These are phyloP conservation scores for Galerucella nymphaeae DNA, from an alignment of 2,888 invertebrate species.

Conservation along the genomic window DNA sequence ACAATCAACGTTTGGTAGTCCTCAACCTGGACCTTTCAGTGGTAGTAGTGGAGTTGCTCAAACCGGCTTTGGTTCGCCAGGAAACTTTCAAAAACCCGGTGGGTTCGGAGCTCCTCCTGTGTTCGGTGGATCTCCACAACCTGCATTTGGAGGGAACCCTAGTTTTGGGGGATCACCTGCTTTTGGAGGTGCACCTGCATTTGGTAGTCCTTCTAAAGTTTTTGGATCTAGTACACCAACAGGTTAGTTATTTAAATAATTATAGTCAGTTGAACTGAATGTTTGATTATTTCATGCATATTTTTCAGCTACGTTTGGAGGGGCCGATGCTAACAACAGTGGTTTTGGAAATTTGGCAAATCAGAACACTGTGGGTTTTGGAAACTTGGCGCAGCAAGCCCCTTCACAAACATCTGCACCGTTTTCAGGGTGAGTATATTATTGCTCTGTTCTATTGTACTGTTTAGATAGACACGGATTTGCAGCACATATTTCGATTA, in stretches of 20 bases:
- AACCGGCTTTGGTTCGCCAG: slow-evolving; percentile 62
- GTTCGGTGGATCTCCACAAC: slow-evolving; percentile 61
- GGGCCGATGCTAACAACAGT: slow-evolving; percentile 54
- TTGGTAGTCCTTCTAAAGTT: slow-evolving; percentile 64
- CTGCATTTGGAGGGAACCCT: slow-evolving; percentile 65
- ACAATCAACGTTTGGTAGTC: slow-evolving; percentile 47
- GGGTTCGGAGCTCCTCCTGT: slow-evolving; percentile 57
- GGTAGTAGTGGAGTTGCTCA: slow-evolving; percentile 60
- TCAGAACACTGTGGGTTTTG: slow-evolving; percentile 74
- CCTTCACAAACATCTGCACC: slow-evolving; percentile 57
- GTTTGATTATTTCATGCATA: not conserved
- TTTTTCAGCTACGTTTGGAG: slow-evolving; percentile 64
- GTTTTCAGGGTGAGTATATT: slow-evolving; percentile 59
- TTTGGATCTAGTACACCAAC: slow-evolving; percentile 57
- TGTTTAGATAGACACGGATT: no score
- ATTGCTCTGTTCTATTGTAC: not conserved
- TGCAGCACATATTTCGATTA: no score
- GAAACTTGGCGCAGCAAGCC: slow-evolving; percentile 72
- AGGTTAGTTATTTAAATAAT: slow-evolving; percentile 34
- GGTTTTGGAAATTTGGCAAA: slow-evolving; percentile 74
- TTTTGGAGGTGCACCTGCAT: slow-evolving; percentile 55
- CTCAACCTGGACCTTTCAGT: slow-evolving; percentile 60
- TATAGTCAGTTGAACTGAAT: no score
- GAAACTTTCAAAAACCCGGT: slow-evolving; percentile 56
- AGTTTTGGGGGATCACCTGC: slow-evolving; percentile 65